phyloP scores from a whole-genome alignment of 2,888 invertebrate genomes.

The Ophion ventricosus region DNA sequence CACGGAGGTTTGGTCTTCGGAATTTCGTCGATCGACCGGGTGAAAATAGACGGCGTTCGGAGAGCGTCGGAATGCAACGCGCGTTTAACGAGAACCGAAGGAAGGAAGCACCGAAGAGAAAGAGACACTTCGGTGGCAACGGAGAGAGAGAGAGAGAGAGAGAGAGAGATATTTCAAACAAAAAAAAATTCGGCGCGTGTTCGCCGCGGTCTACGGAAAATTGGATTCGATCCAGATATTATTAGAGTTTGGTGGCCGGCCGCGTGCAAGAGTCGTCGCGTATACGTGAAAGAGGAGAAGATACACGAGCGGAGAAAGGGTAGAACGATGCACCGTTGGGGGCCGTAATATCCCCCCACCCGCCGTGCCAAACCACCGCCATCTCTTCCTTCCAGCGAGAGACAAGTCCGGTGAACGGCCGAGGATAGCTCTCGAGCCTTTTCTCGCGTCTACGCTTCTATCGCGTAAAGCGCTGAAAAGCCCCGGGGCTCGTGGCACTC shows the following conservation, averaged over 20 bases:
- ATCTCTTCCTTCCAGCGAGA: not conserved
- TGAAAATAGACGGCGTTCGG: constrained; percentile 50
- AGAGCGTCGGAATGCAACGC: constrained; percentile 20
- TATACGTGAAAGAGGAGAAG: constrained; percentile 11
- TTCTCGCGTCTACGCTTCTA: constrained; percentile 30
- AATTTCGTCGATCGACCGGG: constrained; percentile 44
- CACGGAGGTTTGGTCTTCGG: too few relatives aligned
- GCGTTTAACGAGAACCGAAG: not conserved
- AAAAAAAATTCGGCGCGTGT: not conserved
- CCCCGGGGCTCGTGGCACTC: constrained; percentile 72
- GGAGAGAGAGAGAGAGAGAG: not conserved
- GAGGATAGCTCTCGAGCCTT: constrained; percentile 13
- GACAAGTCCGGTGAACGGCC: constrained; percentile 64
- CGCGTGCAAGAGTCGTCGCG: not conserved
- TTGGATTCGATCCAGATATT: constrained; percentile 46
- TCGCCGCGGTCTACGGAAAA: not conserved
- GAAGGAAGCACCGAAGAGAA: not conserved
- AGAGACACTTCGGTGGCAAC: not conserved
- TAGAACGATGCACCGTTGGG: constrained; percentile 16
- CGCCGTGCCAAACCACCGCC: too few relatives aligned
- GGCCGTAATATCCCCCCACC: constrained; percentile 36
- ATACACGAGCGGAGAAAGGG: not conserved
- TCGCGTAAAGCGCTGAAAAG: constrained; percentile 24
- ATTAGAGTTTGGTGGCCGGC: constrained; percentile 28
- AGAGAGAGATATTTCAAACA: not conserved